These are phyloP conservation scores for Andrena flavipes DNA, from an alignment of 2,888 invertebrate genomes.

Conservation along the genomic window DNA sequence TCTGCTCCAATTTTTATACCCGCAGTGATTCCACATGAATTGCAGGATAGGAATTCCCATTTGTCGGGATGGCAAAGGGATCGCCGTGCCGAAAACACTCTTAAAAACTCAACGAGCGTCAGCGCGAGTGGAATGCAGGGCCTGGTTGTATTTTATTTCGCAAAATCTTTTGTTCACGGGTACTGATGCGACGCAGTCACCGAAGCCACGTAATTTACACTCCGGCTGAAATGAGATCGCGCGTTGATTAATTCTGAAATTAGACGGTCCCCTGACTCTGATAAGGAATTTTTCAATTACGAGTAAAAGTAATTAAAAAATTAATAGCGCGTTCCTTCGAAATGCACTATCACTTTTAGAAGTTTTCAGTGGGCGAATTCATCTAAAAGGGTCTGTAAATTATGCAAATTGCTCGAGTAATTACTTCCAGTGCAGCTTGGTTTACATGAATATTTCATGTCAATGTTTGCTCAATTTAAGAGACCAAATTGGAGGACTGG, in stretches of 20 bases:
- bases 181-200: conserved; percentile 19
- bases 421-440: too few relatives aligned
- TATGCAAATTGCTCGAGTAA: background rate
- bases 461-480: too few relatives aligned
- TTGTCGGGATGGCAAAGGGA: background rate
- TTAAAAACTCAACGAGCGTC: conserved; percentile 3
- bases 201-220: conserved; percentile 27
- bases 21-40: background rate
- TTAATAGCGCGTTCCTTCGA: background rate
- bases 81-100: conserved; percentile 4
- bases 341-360: background rate
- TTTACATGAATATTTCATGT: too few relatives aligned
- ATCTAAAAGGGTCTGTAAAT: background rate
- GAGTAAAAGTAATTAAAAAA: conserved; percentile 14
- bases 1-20: background rate
- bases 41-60: background rate
- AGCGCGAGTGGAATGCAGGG: background rate
- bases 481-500: too few relatives aligned
- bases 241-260: conserved; percentile 20
- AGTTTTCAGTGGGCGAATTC: background rate
- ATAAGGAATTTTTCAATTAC: conserved; percentile 20
- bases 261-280: background rate
- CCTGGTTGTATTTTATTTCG: conserved; percentile 18
- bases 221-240: conserved; percentile 13
- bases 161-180: conserved; percentile 38